A percentile compares a stretch with the other conserved stretches of the same genome.
phyloP scores from a whole-genome alignment of 2,888 invertebrate species.

The Andrena praecox region DNA sequence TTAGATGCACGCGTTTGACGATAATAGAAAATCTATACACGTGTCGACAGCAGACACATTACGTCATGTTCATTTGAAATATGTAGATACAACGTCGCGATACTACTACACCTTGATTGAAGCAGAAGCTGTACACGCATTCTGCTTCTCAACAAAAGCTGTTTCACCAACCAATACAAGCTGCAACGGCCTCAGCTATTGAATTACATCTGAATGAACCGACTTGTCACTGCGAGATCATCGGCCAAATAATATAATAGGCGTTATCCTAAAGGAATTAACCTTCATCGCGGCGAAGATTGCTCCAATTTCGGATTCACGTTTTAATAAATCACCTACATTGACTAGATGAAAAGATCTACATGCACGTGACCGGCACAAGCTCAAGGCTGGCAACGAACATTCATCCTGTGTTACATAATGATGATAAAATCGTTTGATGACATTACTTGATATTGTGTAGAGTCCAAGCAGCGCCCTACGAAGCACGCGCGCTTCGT shows the following conservation, averaged over 20 bases:
- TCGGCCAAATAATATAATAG: background rate
- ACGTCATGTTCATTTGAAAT: too few relatives aligned
- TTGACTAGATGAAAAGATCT: slow-evolving; percentile 12
- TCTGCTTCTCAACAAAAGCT: background rate
- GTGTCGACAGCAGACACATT: too few relatives aligned
- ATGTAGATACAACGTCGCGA: too few relatives aligned
- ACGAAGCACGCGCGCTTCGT: background rate
- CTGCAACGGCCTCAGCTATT: background rate
- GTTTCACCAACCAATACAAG: background rate
- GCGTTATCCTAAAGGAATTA: background rate
- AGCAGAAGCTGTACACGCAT: too few relatives aligned
- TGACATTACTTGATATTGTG: background rate
- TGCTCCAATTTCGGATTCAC: slow-evolving; percentile 17
- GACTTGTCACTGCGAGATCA: background rate
- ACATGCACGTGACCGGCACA: background rate
- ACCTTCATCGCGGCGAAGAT: slow-evolving; percentile 9
- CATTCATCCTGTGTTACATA: slow-evolving; percentile 17
- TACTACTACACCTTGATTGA: too few relatives aligned
- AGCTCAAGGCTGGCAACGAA: slow-evolving; percentile 23
- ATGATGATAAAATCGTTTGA: background rate
- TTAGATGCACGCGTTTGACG: too few relatives aligned
- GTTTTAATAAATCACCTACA: slow-evolving; percentile 14
- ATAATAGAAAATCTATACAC: too few relatives aligned
- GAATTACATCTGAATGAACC: background rate
- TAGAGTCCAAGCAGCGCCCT: background rate